These are phyloP conservation scores for Drosophila birchii DNA, from an alignment of 2,888 invertebrate genomes.

Conservation along the genomic window DNA sequence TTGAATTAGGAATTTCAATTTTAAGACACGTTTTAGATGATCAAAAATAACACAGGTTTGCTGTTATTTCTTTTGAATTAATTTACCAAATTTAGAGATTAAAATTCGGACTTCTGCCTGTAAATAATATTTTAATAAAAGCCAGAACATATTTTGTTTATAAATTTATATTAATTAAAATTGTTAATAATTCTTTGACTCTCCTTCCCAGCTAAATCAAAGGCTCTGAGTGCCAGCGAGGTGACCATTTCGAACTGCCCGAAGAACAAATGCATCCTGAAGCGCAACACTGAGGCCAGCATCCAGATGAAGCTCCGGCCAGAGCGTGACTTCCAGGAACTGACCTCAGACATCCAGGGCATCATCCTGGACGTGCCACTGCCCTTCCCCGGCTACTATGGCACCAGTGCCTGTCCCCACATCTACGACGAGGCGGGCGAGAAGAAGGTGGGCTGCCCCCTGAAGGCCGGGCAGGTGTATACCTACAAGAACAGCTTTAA, in stretches of 20 bases:
- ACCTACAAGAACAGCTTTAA: conserved; percentile 88
- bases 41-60: too few relatives aligned
- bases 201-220: conserved; percentile 83
- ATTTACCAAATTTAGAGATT: background rate
- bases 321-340: conserved; percentile 85
- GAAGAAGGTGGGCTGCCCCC: conserved; percentile 88
- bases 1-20: background rate
- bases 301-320: conserved; percentile 88
- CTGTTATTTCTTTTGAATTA: background rate
- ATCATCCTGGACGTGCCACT: conserved; percentile 87
- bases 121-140: background rate
- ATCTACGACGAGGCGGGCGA: conserved; percentile 87
- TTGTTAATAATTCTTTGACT: background rate
- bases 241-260: conserved; percentile 88
- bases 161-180: background rate
- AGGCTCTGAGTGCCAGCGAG: conserved; percentile 84
- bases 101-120: background rate
- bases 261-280: conserved; percentile 88
- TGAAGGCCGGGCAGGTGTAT: conserved; percentile 89
- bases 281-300: conserved; percentile 86
- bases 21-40: background rate
- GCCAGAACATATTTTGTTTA: background rate
- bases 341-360: conserved; percentile 88
- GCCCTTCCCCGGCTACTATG: conserved; percentile 92
- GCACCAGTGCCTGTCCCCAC: conserved; percentile 88